Base-by-base conservation (phyloP, 2,113 vertebrate genomes). In the Aspiorhynchus laticeps region DNA sequence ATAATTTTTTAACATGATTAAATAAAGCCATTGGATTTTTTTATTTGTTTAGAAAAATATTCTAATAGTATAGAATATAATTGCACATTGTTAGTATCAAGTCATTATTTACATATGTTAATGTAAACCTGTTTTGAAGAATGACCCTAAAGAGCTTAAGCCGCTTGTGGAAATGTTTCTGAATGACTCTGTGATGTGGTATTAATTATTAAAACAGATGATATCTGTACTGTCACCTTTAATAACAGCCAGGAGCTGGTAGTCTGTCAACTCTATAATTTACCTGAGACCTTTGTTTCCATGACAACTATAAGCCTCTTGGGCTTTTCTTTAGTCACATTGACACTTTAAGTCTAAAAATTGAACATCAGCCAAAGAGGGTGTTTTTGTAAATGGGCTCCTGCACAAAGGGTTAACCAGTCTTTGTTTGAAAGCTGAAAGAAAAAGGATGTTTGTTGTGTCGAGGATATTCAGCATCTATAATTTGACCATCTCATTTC, bases 281-380 rank as follows among this genome's bases (percentile, higher is more conserved):
- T 17, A 83, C 31, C 31, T 59, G 48, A 77, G 28, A 21, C 38
- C 9, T 75, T 61, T 75, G 85, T 86, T 87, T 83, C 80, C 80
- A 83, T 87, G 86, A 53, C 80, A 56, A 56, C 73, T 65, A 69
- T 65, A 17, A 5, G 17, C 38, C 19, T 21, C n/a, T 81, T 59
- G 33, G 9, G 53, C 59, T 86, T 75, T 74, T 77, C 36, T 78
- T 69, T 14, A 53, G 26, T 65, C 17, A 7, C 38, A 3, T 46
- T 81, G 63, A 76, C 17, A 15, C 41, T 67, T 85, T 6, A 67
- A 31, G 65, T 82, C 17, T 79, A 56, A 33, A 61, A 79, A 56
- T 5, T 79, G 15, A 56, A 33, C 48, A 10, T 75, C 73, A 75
- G 71, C 38, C 71, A n/a, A 14, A 26, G 71, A 26, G 73, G 38